phyloP scores from a whole-genome alignment of 2,888 invertebrate genomes.

The Agonopterix subpropinquella region DNA sequence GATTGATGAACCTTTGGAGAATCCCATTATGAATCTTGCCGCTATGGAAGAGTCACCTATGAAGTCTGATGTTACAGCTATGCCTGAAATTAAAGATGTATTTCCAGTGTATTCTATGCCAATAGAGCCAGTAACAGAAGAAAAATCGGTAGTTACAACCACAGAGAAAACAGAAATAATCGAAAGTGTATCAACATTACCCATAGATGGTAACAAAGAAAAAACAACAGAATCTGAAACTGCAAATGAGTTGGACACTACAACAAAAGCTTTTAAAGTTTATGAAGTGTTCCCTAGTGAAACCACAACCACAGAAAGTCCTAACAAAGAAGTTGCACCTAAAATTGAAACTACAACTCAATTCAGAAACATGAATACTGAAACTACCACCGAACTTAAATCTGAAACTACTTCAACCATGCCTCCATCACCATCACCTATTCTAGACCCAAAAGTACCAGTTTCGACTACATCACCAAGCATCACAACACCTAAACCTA shows the following conservation, averaged over 20 bases:
- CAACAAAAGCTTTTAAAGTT: constrained; percentile 53
- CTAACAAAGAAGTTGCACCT: constrained; percentile 18
- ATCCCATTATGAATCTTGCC: constrained; percentile 32
- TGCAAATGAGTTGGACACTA: constrained; percentile 41
- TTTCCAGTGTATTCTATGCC: constrained; percentile 41
- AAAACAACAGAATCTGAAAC: constrained; percentile 34
- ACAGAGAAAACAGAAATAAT: constrained; percentile 37
- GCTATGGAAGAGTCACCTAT: constrained; percentile 21
- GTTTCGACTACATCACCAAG: constrained; percentile 5
- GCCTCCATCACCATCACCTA: constrained; percentile 37
- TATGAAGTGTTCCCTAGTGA: constrained; percentile 53
- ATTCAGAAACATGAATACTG: constrained; percentile 14
- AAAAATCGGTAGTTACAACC: constrained; percentile 21
- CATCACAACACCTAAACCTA: constrained; percentile 25
- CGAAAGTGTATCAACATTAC: constrained; percentile 61
- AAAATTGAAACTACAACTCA: constrained; percentile 16
- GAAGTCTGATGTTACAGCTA: constrained; percentile 21
- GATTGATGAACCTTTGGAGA: constrained; percentile 53
- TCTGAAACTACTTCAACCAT: constrained; percentile 54
- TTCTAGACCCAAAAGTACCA: constrained; percentile 28
- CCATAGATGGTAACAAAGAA: constrained; percentile 37
- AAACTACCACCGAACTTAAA: constrained; percentile 49
- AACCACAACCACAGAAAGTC: constrained; percentile 24
- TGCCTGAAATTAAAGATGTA: constrained; percentile 33
- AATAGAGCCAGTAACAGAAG: constrained; percentile 27